Conservation (phyloP, 2,797 vertebrate species). For the Tragopan temminckii region DNA sequence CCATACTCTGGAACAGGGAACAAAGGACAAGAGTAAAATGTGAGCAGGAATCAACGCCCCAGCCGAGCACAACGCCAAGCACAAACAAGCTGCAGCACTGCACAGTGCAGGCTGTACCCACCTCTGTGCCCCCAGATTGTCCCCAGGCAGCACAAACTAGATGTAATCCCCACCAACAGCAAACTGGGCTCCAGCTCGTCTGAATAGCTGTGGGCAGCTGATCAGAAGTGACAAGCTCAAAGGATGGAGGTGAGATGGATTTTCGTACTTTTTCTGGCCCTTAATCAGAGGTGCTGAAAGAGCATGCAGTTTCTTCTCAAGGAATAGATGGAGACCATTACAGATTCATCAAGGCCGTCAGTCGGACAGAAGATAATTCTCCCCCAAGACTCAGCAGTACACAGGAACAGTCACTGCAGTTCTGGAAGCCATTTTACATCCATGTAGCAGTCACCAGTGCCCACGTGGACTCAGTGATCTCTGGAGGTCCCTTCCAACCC, state of each 20-base stretch:
- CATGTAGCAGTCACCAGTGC: background rate
- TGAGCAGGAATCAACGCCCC: accelerated
- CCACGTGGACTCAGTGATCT: background rate
- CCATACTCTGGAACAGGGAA: background rate
- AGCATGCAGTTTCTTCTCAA: background rate
- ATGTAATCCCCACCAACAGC: accelerated
- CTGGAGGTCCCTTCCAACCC: too few relatives aligned
- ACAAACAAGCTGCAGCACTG: accelerated
- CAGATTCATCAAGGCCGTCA: background rate
- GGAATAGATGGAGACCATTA: background rate
- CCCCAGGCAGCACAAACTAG: background rate
- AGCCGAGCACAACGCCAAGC: background rate
- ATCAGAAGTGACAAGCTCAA: background rate
- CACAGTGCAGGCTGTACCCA: background rate
- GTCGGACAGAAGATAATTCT: background rate
- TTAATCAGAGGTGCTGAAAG: background rate
- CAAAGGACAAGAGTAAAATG: background rate
- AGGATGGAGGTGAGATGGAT: background rate
- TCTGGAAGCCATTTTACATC: background rate
- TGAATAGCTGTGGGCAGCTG: background rate
- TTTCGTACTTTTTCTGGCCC: background rate
- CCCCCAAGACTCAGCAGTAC: background rate
- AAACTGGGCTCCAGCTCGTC: background rate
- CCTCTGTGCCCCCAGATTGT: accelerated
- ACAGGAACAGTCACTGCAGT: background rate